These are phyloP conservation scores for Phyllostomus hastatus DNA, from an alignment of 2,113 vertebrate genomes.

Conservation along the genomic window DNA sequence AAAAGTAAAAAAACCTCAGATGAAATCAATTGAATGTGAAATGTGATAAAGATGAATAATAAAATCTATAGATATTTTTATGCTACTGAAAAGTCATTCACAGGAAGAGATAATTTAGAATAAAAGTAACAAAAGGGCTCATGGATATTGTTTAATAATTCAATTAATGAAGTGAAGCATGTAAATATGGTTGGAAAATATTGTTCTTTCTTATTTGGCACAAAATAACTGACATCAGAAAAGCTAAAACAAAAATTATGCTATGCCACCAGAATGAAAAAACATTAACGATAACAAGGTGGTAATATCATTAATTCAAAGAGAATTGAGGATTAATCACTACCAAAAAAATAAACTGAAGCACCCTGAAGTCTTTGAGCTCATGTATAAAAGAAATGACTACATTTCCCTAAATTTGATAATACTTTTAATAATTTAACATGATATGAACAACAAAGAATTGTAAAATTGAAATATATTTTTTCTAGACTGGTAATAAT, in stretches of 20 bases:
- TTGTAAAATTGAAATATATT: not conserved
- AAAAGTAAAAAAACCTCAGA: not conserved
- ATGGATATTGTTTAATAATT: constrained; percentile 14
- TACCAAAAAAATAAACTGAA: not conserved
- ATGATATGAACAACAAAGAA: not conserved
- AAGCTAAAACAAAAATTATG: constrained; percentile 12
- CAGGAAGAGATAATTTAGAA: constrained; percentile 27
- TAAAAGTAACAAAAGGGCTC: constrained; percentile 11
- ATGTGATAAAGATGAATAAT: not conserved
- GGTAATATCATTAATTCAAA: constrained; percentile 53
- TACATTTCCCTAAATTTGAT: not conserved
- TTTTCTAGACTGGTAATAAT: constrained; percentile 22
- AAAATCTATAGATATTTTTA: not conserved
- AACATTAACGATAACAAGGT: constrained; percentile 2
- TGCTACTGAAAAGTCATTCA: not conserved
- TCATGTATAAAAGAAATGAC: not conserved
- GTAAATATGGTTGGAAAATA: not conserved
- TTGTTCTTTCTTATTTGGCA: constrained; percentile 15
- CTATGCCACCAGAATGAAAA: constrained; percentile 36
- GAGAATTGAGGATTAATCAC: not conserved
- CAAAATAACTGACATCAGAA: constrained; percentile 27
- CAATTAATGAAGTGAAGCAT: constrained; percentile 6
- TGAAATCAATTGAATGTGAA: constrained; percentile 22
- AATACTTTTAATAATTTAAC: not conserved
- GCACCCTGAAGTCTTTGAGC: not conserved